Base-by-base conservation (phyloP, 2,888 invertebrate genomes). In the Drosophila nr. medialis region DNA sequence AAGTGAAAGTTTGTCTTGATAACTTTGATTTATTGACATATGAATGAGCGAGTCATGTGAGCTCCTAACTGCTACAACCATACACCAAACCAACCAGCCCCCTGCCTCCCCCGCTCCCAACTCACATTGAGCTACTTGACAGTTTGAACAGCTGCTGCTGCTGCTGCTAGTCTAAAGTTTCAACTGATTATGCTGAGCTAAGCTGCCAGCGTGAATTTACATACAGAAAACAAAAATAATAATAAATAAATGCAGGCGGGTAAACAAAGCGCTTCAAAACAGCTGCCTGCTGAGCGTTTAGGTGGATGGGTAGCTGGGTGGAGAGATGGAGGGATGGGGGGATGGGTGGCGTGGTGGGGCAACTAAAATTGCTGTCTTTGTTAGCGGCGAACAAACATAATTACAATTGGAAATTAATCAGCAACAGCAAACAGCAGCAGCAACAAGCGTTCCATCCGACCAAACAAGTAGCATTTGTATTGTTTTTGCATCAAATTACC, bases 401-500 rank as follows among this genome's bases (percentile, higher is more conserved):
- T 70, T 73, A 70, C 75, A 88, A 82, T 80, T 85, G 75, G 56
- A 85, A 84, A 75, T 72, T 82, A 77, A 87, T 82, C 80, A 72
- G 49, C 50, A 64, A 45, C 56, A 30, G 42, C 60, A 45, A 18
- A 34, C 34, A 34, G 32, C 32, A 18, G 11, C 34, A 27, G 58
- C 64, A 64, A 18, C 53, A 48, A 62, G 60, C 71, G 80, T 77
- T 73, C 55, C 80, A 56, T 71, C 72, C 70, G 62, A 71, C 34
- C 64, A 65, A 86, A 62, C 78, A 83, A 70, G 50, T 27, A 27
- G 62, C 66, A 63, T 29, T 66, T 55, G 58, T 61, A 55, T 72
- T 72, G 59, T 60, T 30, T n/a, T 66, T 63, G 83, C 72, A 83
- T 86, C 72, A 54, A 75, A 75, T 83, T 86, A 83, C 81, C 84